These are phyloP conservation scores for Florisuga fusca DNA, from an alignment of 2,797 vertebrate genomes.

Conservation along the genomic window DNA sequence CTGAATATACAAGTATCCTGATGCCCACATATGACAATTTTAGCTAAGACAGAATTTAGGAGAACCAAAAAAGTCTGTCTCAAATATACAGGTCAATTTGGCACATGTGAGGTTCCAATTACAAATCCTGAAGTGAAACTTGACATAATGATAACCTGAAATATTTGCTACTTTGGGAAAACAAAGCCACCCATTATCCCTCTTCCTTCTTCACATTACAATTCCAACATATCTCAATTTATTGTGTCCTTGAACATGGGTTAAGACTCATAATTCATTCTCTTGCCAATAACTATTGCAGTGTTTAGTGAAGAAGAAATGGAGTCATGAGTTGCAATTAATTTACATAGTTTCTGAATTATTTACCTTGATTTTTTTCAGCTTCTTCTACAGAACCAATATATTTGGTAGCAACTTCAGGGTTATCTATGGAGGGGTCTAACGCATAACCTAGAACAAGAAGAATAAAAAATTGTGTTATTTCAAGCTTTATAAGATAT, in stretches of 20 bases:
- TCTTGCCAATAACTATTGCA: neutral
- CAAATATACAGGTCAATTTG: neutral
- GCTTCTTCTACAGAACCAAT: slow-evolving; percentile 97
- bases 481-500: neutral
- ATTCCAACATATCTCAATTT: neutral
- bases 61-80: neutral
- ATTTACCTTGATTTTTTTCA: slow-evolving; percentile 96
- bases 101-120: neutral
- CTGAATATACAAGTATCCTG: neutral
- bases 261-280: neutral
- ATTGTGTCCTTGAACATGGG: neutral
- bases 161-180: neutral
- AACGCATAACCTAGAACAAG: slow-evolving; percentile 91
- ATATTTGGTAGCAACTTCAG: slow-evolving; percentile 84
- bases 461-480: slow-evolving; percentile 4
- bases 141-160: neutral
- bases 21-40: neutral
- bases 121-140: neutral
- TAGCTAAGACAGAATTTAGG: neutral
- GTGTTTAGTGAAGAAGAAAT: neutral
- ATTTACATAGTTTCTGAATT: neutral
- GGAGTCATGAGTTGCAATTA: neutral
- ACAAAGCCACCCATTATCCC: neutral
- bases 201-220: neutral
- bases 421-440: slow-evolving; percentile 94